phyloP scores from a whole-genome alignment of 2,888 invertebrate species.

The Drosophila multiciliata region DNA sequence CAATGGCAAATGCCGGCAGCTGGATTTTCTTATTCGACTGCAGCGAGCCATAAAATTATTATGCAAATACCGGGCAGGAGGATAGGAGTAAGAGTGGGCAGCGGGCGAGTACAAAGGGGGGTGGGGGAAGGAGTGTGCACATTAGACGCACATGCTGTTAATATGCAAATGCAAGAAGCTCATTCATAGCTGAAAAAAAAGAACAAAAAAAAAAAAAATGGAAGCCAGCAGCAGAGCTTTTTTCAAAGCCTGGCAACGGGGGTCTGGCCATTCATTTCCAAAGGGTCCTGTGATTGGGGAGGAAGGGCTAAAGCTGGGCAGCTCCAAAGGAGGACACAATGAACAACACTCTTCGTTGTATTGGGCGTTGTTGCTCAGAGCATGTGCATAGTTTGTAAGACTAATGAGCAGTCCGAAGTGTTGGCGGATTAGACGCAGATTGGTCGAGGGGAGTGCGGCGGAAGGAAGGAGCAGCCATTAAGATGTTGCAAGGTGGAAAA shows the following conservation, averaged over 20 bases:
- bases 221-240: constrained; percentile 10
- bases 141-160: constrained; percentile 79
- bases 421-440: constrained; percentile 17
- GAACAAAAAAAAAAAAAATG: constrained; percentile 1
- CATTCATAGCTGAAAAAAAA: constrained; percentile 40
- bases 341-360: constrained; percentile 3
- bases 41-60: constrained; percentile 78
- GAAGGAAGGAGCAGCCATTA: constrained; percentile 25
- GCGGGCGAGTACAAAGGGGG: background rate
- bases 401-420: constrained; percentile 64
- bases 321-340: constrained; percentile 39
- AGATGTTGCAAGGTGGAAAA: constrained; percentile 27
- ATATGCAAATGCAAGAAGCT: constrained; percentile 72
- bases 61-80: constrained; percentile 64
- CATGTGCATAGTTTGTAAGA: constrained; percentile 74
- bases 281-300: background rate
- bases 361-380: constrained; percentile 18
- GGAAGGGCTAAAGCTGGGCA: constrained; percentile 43
- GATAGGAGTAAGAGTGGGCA: background rate
- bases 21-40: constrained; percentile 73
- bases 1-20: constrained; percentile 60
- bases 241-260: constrained; percentile 49
- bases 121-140: constrained; percentile 56
- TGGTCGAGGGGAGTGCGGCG: background rate
- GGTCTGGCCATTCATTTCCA: constrained; percentile 45